phyloP scores from a whole-genome alignment of 2,113 vertebrate genomes.

The Scomber japonicus region DNA sequence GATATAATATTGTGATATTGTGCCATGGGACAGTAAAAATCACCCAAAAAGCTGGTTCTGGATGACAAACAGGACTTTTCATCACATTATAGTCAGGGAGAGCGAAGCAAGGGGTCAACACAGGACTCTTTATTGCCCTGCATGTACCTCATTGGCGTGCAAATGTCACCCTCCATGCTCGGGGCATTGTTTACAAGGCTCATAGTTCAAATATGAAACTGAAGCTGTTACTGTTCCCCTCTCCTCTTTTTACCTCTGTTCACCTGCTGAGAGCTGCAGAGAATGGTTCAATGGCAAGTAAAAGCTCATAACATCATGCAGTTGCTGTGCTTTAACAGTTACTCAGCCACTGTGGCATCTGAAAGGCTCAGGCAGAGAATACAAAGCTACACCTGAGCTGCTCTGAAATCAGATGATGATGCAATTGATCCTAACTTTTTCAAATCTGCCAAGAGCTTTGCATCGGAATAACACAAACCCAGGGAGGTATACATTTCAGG shows the following conservation, averaged over 20 bases:
- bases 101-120: constrained; percentile 41
- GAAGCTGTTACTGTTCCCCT: constrained; percentile 58
- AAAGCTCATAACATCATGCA: constrained; percentile 51
- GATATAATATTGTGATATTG: constrained; percentile 19
- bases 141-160: constrained; percentile 12
- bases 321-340: constrained; percentile 37
- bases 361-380: constrained; percentile 35
- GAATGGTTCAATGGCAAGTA: constrained; percentile 62
- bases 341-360: constrained; percentile 46
- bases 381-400: constrained; percentile 54
- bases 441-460: constrained; percentile 43
- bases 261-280: constrained; percentile 58
- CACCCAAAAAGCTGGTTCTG: not conserved
- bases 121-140: constrained; percentile 19
- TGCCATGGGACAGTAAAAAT: constrained; percentile 4
- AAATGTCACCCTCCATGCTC: constrained; percentile 42
- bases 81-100: constrained; percentile 10
- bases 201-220: constrained; percentile 59
- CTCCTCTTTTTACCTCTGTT: constrained; percentile 51
- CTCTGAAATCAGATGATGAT: constrained; percentile 51
- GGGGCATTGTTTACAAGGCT: constrained; percentile 49
- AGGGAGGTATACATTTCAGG: not conserved
- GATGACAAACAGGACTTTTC: constrained; percentile 24
- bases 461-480: constrained; percentile 11
- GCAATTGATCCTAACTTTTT: constrained; percentile 33